A percentile compares a stretch with the other conserved stretches of the same genome.
Conservation (phyloP, 2,113 vertebrate genomes). For the Paradisaea rubra region DNA sequence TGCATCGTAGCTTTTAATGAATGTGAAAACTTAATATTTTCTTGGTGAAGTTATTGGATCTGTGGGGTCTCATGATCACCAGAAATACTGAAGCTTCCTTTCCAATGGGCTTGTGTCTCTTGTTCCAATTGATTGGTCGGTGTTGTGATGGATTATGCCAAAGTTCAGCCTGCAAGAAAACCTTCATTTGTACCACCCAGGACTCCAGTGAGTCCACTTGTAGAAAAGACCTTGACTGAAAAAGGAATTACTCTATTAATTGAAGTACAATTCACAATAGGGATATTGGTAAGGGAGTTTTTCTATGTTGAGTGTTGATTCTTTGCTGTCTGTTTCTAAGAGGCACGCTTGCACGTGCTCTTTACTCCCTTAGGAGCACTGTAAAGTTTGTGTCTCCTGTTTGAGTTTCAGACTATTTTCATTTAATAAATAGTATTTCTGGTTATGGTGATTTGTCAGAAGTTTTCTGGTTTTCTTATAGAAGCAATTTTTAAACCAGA, state of each 20-base stretch:
- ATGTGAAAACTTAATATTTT: background rate
- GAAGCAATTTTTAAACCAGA: background rate
- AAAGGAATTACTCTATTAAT: background rate
- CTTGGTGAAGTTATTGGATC: background rate
- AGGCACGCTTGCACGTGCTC: accelerated
- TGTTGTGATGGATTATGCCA: background rate
- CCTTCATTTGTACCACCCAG: background rate
- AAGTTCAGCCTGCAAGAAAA: background rate
- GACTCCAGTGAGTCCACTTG: background rate
- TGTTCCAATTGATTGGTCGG: background rate
- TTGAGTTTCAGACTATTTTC: background rate
- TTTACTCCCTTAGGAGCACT: background rate
- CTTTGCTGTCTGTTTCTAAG: background rate
- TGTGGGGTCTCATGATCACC: background rate
- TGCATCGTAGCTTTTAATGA: background rate
- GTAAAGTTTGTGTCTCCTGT: background rate
- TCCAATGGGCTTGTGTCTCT: background rate
- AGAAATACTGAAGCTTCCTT: background rate
- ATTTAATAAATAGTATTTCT: background rate
- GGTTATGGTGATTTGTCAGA: background rate
- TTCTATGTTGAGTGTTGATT: background rate
- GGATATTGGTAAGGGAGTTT: background rate
- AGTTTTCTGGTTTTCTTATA: background rate
- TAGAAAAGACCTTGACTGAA: background rate
- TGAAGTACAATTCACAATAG: background rate